These are phyloP conservation scores for Phyto melanocephala DNA, from an alignment of 2,888 invertebrate genomes.

Conservation along the genomic window DNA sequence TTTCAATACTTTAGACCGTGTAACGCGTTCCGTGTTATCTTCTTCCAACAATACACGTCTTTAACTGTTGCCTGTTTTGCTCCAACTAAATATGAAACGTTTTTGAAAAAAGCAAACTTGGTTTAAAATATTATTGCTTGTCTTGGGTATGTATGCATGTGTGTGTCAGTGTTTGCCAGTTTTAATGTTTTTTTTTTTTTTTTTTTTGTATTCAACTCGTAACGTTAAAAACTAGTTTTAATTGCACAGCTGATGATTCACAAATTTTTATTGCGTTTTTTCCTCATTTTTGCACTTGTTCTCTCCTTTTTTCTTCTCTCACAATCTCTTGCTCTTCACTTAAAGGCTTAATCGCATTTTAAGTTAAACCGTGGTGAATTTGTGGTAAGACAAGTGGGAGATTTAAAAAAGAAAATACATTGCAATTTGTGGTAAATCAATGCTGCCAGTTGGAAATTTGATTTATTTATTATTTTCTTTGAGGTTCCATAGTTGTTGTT, in stretches of 20 bases:
- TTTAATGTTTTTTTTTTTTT: background rate
- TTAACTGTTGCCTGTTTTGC: conserved; percentile 52
- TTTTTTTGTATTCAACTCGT: conserved; percentile 15
- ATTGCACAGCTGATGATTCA: conserved; percentile 64
- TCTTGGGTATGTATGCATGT: background rate
- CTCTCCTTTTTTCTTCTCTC: background rate
- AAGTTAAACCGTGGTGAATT: conserved; percentile 48
- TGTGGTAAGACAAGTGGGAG: background rate
- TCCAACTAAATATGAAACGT: conserved; percentile 51
- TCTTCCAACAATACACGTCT: conserved; percentile 47
- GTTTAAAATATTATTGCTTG: background rate
- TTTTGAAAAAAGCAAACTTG: conserved; percentile 23
- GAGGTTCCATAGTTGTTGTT: no score
- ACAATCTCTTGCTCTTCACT: background rate
- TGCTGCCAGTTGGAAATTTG: conserved; percentile 52
- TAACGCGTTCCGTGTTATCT: conserved; percentile 13
- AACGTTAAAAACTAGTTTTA: conserved; percentile 50
- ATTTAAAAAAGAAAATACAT: background rate
- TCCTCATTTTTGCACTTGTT: background rate
- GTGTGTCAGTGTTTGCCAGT: background rate
- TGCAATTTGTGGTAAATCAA: conserved; percentile 8
- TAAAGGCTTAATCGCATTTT: background rate
- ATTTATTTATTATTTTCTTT: background rate
- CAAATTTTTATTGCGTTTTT: background rate
- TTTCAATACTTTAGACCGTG: background rate